These are phyloP conservation scores for Drosophila differens DNA, from an alignment of 2,888 invertebrate genomes.

Conservation along the genomic window DNA sequence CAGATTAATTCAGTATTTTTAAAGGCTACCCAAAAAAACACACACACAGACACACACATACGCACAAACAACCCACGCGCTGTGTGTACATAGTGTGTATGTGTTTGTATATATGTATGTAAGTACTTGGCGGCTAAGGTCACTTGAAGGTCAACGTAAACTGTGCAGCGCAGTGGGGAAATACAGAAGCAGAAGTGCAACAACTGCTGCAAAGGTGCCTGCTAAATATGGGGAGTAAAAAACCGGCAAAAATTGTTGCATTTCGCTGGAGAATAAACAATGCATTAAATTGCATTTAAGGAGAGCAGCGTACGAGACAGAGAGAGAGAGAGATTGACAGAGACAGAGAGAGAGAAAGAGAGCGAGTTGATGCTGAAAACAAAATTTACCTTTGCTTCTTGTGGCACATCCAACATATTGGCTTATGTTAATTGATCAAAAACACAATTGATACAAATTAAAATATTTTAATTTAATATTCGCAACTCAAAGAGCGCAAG, in stretches of 20 bases:
- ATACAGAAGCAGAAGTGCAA: slow-evolving; percentile 56
- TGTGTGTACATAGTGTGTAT: slow-evolving; percentile 13
- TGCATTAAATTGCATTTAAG: slow-evolving; percentile 38
- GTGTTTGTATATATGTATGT: slow-evolving; percentile 17
- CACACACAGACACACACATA: slow-evolving; percentile 13
- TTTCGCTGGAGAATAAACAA: slow-evolving; percentile 49
- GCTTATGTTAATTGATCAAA: slow-evolving; percentile 18
- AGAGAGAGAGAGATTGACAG: neutral
- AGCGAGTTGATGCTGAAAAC: neutral
- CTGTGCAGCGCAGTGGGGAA: slow-evolving; percentile 50
- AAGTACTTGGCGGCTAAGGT: slow-evolving; percentile 66
- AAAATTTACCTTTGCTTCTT: slow-evolving; percentile 82
- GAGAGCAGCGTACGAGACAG: neutral
- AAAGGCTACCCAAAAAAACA: slow-evolving; percentile 24
- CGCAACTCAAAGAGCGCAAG: slow-evolving; percentile 4
- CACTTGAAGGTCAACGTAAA: slow-evolving; percentile 75
- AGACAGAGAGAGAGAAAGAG: slow-evolving; percentile 2
- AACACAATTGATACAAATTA: slow-evolving; percentile 14
- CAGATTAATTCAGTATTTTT: slow-evolving; percentile 17
- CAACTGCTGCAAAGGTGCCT: slow-evolving; percentile 25
- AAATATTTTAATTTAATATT: slow-evolving; percentile 7
- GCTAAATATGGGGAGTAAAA: slow-evolving; percentile 24
- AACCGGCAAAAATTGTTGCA: slow-evolving; percentile 60
- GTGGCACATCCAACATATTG: slow-evolving; percentile 83
- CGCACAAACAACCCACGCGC: slow-evolving; percentile 7